Base-by-base conservation (phyloP, 2,888 invertebrate species). In the Ichneumoninae sp. region DNA sequence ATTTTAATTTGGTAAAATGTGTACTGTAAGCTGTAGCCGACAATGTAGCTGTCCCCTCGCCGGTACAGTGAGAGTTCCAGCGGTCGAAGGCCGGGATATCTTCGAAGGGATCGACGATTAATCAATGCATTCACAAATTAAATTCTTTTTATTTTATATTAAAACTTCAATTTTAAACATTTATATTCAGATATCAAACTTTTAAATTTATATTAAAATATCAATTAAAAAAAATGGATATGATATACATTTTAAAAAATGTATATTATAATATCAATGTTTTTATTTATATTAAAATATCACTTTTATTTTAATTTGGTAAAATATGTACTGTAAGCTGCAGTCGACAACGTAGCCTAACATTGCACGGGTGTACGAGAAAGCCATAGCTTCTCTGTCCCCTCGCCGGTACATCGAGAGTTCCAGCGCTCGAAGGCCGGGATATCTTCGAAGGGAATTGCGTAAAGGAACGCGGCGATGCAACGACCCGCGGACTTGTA, bases 361-460 rank as follows among this genome's bases (percentile, higher is more conserved):
- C 57, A 26, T 57, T 33, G 13, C 13, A 62, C 30, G 60, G 16
- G 33, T 26, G 33, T 33, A 33, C 26, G 60, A 30, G 33, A 30
- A 30, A 62, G 26, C 16, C 30, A 1, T 13, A 60, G 26, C 70
- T 65, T 65, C 36, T 52, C 50, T 57, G 19, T 36, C 22, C n/a
- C 52, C 54, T 47, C 50, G 52, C 69, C 47, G 52, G 62, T 71
- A 57, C 65, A 65, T 65, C 50, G 71, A 72, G 36, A 72, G 57
- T 77, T 72, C 16, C 65, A 72, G 72, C 65, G 80, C 52, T 68
- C 76, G 78, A 40, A 79, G 62, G 22, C 26, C 19, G 52, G 74
- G 74, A 84, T 81, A 74, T 69, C 52, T 68, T 72, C 76, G 8
- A 81, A 57, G 65, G 26, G 74, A 81, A 84, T 84, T 84, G 84